Evolutionary conservation across 2,113 vertebrate species (phyloP).

Genomic region (Bungarus multicinctus): DNA sequence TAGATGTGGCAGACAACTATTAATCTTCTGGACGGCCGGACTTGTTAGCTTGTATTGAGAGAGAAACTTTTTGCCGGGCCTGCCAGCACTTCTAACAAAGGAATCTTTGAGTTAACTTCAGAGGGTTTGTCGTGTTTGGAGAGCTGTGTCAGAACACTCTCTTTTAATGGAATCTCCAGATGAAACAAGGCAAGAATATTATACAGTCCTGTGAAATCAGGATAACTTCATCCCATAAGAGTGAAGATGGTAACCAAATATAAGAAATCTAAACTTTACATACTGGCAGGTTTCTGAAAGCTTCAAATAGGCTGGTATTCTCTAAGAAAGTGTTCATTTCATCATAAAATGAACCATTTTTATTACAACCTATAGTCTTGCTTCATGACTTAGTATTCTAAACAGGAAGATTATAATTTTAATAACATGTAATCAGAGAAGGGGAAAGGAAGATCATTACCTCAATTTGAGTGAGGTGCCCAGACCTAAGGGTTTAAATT

Average conservation of each 20-base stretch:
- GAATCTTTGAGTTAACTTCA: no score
- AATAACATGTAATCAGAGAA: not conserved
- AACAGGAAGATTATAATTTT: not conserved
- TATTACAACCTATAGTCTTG: not conserved
- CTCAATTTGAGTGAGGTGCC: not conserved
- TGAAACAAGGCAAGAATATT: not conserved
- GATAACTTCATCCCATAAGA: no score
- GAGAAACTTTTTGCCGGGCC: no score
- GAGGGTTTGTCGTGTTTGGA: no score
- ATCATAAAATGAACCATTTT: not conserved
- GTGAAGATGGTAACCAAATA: not conserved
- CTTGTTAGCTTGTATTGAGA: no score
- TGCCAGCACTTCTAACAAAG: no score
- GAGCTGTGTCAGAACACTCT: no score
- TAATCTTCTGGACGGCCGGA: no score
- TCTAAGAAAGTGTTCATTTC: not conserved
- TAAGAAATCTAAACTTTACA: not conserved
- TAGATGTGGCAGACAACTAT: no score
- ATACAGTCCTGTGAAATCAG: no score
- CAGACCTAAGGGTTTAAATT: not conserved
- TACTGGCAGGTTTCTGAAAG: not conserved
- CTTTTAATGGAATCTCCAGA: not conserved
- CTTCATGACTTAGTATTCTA: not conserved
- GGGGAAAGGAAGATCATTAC: not conserved
- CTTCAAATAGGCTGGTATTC: not conserved